A percentile compares a stretch with the other conserved stretches of the same genome.
phyloP scores from a whole-genome alignment of 2,113 vertebrate genomes.

The Salvelinus fontinalis region DNA sequence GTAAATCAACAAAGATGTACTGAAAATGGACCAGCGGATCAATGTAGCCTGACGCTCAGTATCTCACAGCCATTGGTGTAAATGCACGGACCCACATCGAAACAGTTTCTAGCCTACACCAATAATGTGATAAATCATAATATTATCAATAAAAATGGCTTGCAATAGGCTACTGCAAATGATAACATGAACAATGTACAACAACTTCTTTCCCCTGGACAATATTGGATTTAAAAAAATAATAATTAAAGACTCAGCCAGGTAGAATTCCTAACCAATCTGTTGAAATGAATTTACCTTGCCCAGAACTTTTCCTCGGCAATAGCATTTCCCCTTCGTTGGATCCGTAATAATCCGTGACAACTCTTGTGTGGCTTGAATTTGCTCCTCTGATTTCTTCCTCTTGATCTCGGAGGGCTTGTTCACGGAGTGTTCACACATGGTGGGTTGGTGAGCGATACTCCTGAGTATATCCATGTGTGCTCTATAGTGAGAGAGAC shows the following conservation, averaged over 20 bases:
- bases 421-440: constrained; percentile 71
- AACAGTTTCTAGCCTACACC: too few species aligned
- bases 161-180: too few species aligned
- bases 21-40: not conserved
- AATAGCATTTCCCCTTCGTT: constrained; percentile 81
- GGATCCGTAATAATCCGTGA: constrained; percentile 83
- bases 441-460: constrained; percentile 75
- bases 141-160: too few species aligned
- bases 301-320: constrained; percentile 83
- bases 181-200: too few species aligned
- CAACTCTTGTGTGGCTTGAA: constrained; percentile 71
- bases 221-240: too few species aligned
- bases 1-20: not conserved
- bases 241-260: too few species aligned
- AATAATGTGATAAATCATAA: too few species aligned
- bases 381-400: constrained; percentile 62
- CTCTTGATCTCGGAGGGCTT: constrained; percentile 67
- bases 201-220: too few species aligned
- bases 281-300: constrained; percentile 72
- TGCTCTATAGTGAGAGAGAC: too few species aligned
- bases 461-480: constrained; percentile 81
- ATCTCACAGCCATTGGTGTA: too few species aligned
- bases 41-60: not conserved
- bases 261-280: too few species aligned
- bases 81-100: too few species aligned